Evolutionary conservation across 2,888 invertebrate genomes (phyloP), one percentile per base, ranked within the genome.

Genomic region (Watsonalla binaria): DNA sequence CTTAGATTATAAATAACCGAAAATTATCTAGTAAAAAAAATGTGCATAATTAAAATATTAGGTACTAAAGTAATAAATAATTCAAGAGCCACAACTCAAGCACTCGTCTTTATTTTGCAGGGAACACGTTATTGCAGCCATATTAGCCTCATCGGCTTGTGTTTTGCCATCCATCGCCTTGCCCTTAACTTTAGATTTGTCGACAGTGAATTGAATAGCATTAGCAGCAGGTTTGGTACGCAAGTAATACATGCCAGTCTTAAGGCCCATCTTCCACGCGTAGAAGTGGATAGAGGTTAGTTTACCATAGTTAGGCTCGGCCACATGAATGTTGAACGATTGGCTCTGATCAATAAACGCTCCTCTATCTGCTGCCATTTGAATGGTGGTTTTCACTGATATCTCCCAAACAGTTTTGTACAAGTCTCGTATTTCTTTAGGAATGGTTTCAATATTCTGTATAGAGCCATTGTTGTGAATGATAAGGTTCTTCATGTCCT

Each of bases 291-390:
- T 99, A 2, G 99, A 99, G 2, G 98, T 97, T 53, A 99, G 90
- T 80, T 97, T 97, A 6, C 96, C 97, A 77, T 97, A 97, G 75
- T 95, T 97, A 6, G 99, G 98, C 77, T 97, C 95, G 6, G 97
- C 98, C 55, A 99, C 97, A 84, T 99, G 98, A 62, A 99, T 94
- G 82, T 99, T 99, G 68, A 99, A 94, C 0, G 98, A 98, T 80
- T 99, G 99, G 62, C 98, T 98, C 89, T 99, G 99, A 86, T 99
- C 99, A 70, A 99, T 99, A 80, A 96, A 99, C 0, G 99, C 98
- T 5, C 98, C 99, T 62, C 99, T 93, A 82, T 99, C 99, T 0
- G 98, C 98, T 9, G 99, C 98, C 99, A 99, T 98, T 82, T 98
- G 94, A 33, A 99, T 93, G 6, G 99, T 94, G 0, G 94, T 94